These are phyloP conservation scores for Rhombomys opimus DNA, from an alignment of 2,113 vertebrate genomes.

Conservation along the genomic window DNA sequence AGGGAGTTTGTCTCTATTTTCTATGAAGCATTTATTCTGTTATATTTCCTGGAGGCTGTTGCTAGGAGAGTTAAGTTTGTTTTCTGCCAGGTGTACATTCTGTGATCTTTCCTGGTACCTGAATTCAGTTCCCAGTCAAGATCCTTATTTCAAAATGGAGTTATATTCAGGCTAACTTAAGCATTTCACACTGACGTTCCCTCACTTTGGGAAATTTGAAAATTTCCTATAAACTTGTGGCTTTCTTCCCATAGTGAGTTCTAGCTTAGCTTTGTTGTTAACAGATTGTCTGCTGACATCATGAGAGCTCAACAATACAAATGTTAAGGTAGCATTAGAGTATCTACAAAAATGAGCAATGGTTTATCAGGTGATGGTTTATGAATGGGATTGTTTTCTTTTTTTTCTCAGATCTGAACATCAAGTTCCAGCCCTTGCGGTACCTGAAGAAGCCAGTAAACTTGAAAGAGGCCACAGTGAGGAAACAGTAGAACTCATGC, in stretches of 20 bases:
- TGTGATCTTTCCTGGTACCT: too few species aligned
- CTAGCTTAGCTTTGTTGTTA: not conserved
- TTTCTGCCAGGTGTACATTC: too few species aligned
- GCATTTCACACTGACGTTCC: too few species aligned
- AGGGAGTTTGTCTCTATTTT: too few species aligned
- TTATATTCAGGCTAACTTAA: too few species aligned
- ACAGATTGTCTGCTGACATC: not conserved
- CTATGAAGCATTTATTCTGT: too few species aligned
- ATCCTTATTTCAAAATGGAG: too few species aligned
- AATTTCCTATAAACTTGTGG: not conserved
- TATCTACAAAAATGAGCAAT: not conserved
- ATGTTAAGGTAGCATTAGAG: conserved; percentile 4
- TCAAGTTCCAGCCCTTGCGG: not conserved
- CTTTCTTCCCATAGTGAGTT: not conserved
- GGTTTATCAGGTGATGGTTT: not conserved
- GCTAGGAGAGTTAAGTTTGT: too few species aligned
- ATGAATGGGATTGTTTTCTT: not conserved
- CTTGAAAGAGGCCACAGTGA: not conserved
- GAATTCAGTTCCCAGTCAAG: too few species aligned
- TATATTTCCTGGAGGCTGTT: too few species aligned
- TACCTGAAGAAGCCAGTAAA: not conserved
- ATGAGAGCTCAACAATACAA: not conserved
- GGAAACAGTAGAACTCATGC: not conserved
- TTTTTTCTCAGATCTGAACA: not conserved
- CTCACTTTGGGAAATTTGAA: not conserved